A percentile compares a stretch with the other conserved stretches of the same genome.
Conservation (phyloP, 2,797 vertebrate genomes). For the Acrocephalus scirpaceus region DNA sequence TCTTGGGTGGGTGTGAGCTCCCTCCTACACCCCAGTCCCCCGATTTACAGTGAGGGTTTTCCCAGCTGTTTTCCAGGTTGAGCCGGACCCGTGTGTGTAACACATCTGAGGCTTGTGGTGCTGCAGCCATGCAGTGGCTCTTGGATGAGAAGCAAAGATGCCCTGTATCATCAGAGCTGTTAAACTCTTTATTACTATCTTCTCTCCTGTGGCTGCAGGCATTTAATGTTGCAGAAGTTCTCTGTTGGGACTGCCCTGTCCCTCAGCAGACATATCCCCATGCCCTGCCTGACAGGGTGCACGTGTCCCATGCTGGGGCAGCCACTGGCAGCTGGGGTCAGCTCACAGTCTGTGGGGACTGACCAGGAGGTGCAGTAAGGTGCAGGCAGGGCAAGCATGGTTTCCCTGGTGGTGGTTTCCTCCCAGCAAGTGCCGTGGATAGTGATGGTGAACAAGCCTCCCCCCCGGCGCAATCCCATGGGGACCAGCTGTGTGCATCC, state of each 20-base stretch:
- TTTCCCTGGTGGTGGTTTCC: neutral
- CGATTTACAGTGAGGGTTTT: neutral
- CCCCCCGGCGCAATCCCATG: accelerated
- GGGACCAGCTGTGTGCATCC: neutral
- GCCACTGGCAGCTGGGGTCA: neutral
- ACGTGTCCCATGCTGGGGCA: accelerated
- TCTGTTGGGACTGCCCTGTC: neutral
- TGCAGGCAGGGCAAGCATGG: accelerated
- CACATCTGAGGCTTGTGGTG: neutral
- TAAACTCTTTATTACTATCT: neutral
- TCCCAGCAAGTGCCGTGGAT: neutral
- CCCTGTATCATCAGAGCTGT: neutral
- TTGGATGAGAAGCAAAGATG: neutral
- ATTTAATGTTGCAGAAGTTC: neutral
- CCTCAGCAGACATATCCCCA: accelerated
- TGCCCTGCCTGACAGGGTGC: neutral
- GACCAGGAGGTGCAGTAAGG: neutral
- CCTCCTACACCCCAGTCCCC: neutral
- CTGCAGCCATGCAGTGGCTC: neutral
- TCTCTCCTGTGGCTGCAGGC: neutral
- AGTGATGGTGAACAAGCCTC: neutral
- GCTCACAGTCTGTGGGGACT: neutral
- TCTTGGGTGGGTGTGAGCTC: neutral
- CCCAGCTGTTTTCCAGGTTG: neutral
- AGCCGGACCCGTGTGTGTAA: neutral